Conservation (phyloP, 1,140 invertebrate genomes). For the Cyclargus thomasi region DNA sequence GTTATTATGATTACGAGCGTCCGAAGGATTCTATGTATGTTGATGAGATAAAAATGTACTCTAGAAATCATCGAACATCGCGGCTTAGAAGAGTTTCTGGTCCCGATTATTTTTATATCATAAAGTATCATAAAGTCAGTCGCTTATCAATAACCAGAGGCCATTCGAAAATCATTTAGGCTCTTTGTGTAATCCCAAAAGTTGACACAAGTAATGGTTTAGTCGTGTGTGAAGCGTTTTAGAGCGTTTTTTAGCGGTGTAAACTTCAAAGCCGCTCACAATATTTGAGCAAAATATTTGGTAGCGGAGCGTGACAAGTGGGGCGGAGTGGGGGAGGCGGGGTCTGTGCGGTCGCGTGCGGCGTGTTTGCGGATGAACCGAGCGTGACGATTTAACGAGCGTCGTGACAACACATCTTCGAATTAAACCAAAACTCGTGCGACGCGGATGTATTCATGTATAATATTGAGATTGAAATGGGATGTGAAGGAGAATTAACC, state of each 20-base stretch:
- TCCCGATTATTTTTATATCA: no score
- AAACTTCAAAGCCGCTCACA: not conserved
- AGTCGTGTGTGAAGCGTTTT: not conserved
- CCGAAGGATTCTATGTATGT: not conserved
- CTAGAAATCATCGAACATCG: no score
- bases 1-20: not conserved
- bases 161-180: no score
- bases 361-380: conserved; percentile 31
- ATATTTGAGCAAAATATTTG: conserved; percentile 4
- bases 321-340: no score
- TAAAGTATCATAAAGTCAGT: no score
- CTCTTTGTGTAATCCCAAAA: no score
- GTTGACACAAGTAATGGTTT: no score
- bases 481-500: no score
- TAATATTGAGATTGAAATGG: not conserved
- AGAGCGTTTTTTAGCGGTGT: not conserved
- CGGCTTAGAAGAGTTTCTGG: no score
- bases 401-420: conserved; percentile 17
- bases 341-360: not conserved
- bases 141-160: no score
- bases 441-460: not conserved
- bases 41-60: no score
- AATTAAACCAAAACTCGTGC: not conserved
- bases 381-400: conserved; percentile 55
- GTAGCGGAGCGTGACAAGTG: conserved; percentile 5